phyloP scores from a whole-genome alignment of 2,888 invertebrate genomes.

The Rhagophthalmus giganteus region DNA sequence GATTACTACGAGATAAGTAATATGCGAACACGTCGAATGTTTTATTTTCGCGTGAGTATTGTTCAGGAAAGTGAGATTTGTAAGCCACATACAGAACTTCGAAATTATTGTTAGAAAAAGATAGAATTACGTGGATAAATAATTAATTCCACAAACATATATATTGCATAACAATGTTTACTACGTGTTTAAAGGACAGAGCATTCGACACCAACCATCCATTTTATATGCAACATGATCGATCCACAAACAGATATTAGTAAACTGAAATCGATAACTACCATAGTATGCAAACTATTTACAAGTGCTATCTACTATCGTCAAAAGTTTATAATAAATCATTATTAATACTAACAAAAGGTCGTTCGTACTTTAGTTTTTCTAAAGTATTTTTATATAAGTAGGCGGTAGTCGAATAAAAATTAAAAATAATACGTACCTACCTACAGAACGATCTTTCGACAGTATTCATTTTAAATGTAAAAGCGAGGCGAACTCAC shows the following conservation, averaged over 20 bases:
- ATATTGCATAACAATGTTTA: conserved; percentile 31
- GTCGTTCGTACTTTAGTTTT: neutral
- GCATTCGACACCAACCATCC: conserved; percentile 37
- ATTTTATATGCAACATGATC: conserved; percentile 36
- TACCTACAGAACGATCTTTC: too few species aligned
- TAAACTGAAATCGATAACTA: conserved; percentile 29
- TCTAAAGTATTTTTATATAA: too few species aligned
- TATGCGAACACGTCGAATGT: conserved; percentile 1
- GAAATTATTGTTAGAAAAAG: conserved; percentile 8
- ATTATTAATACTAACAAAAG: neutral
- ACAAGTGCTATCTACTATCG: conserved; percentile 13
- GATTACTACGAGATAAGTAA: neutral
- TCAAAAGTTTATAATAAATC: neutral
- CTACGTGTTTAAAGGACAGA: conserved; percentile 33
- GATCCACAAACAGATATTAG: conserved; percentile 31
- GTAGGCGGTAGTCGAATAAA: too few species aligned
- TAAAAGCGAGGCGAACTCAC: conserved; percentile 43
- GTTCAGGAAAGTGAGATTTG: neutral
- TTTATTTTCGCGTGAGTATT: conserved; percentile 3
- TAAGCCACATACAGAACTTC: neutral
- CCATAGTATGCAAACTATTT: conserved; percentile 21
- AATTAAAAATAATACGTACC: too few species aligned
- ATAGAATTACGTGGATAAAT: conserved; percentile 15
- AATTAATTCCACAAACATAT: conserved; percentile 27
- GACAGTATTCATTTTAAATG: too few species aligned